A percentile compares a stretch with the other conserved stretches of the same genome.
Conservation (phyloP, 2,797 vertebrate species). For the Fundulus diaphanus region DNA sequence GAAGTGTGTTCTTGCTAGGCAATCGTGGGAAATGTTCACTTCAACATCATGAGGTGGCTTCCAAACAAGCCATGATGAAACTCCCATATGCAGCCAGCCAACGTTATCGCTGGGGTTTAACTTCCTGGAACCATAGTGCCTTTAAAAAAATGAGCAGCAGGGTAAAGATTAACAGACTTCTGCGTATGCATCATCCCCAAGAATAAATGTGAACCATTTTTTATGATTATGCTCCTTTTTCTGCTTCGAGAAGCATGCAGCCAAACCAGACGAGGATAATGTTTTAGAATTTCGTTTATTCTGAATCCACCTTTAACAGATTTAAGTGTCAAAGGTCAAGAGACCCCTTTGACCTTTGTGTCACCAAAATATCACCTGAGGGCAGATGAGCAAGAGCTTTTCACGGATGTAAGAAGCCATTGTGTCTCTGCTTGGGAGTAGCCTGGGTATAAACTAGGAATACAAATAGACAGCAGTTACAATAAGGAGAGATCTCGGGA, state of each 20-base stretch:
- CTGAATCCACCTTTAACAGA: conserved; percentile 55
- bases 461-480: conserved; percentile 50
- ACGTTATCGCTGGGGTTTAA: conserved; percentile 53
- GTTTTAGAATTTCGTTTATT: conserved; percentile 37
- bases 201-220: conserved; percentile 17
- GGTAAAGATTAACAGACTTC: conserved; percentile 72
- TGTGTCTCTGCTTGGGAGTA: conserved; percentile 36
- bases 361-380: conserved; percentile 63
- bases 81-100: conserved; percentile 31
- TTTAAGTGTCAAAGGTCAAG: conserved; percentile 73
- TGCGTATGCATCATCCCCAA: conserved; percentile 50
- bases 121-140: conserved; percentile 57
- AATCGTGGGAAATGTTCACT: conserved; percentile 27
- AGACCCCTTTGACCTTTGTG: conserved; percentile 55
- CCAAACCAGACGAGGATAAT: conserved; percentile 11
- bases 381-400: conserved; percentile 54
- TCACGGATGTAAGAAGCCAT: conserved; percentile 35
- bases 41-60: conserved; percentile 31
- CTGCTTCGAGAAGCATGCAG: conserved; percentile 7
- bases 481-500: conserved; percentile 50
- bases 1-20: conserved; percentile 3
- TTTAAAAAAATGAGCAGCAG: conserved; percentile 46
- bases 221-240: background rate
- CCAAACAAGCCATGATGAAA: conserved; percentile 49
- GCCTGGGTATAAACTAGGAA: conserved; percentile 27